Base-by-base conservation (phyloP, 2,113 vertebrate genomes). In the Brachirus orientalis region DNA sequence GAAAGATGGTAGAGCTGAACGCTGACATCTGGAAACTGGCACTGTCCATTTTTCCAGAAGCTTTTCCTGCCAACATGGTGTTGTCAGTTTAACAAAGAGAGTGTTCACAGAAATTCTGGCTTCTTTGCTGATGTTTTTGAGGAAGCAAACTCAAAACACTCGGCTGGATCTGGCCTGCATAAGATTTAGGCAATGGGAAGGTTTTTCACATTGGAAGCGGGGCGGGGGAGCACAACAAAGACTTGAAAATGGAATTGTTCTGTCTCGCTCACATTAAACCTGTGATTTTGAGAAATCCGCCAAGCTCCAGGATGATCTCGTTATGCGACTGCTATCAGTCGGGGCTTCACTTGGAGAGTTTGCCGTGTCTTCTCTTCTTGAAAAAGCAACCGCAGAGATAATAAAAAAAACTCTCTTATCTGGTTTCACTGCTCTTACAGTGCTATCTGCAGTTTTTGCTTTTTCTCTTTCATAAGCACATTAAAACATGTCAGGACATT, bases 191-290 rank as follows among this genome's bases (percentile, higher is more conserved):
- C 55, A 71, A 54, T 47, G 16, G 12, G 16, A 35, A 58, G 70
- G 58, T 64, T 82, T 72, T 82, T 78, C 77, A 76, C 72, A 80
- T 77, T 82, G 69, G 10, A 78, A 58, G 48, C 46, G 43, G 2
- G 20, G 37, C 56, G 8, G 59, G 17, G 28, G 74, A 68, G 56
- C 72, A 53, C 67, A 81, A 82, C 79, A 81, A 82, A 80, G 68
- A 71, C 68, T 80, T 77, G 71, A 76, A 80, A 72, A 48, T 41
- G 20, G 38, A 64, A 75, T 72, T 80, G 72, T 82, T 83, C 82
- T 20, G 64, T 9, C 54, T 81, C 66, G 16, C 71, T 79, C 71
- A 72, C 72, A 6, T 48, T 64, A 65, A 82, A 82, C 68, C 79
- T 77, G 76, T 75, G 79, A 77, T 74, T 79, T 79, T 11, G 14